A percentile compares a stretch with the other conserved stretches of the same genome.
phyloP scores from a whole-genome alignment of 1,140 invertebrate species.

The Caenorhabditis brenneri region DNA sequence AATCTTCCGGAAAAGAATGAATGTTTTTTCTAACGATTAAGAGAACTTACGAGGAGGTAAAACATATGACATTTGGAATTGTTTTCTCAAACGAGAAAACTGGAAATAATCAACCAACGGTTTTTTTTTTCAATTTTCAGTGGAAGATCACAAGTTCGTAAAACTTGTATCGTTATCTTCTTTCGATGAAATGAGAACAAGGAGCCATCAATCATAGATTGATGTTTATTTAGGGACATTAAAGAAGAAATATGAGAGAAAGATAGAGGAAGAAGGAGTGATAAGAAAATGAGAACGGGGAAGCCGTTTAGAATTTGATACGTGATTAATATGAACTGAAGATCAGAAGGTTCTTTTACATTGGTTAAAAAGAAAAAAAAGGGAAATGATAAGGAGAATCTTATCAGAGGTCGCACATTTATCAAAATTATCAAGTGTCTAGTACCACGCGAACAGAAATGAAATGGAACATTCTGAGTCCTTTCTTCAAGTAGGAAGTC shows the following conservation, averaged over 20 bases:
- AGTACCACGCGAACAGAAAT: neutral
- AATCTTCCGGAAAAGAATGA: too few relatives aligned
- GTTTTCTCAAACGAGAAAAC: too few relatives aligned
- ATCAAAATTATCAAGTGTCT: neutral
- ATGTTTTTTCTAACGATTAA: too few relatives aligned
- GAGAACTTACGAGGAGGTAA: too few relatives aligned
- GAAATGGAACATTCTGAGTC: neutral
- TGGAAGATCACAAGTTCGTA: conserved; percentile 18
- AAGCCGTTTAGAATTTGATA: neutral
- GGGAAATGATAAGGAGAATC: neutral
- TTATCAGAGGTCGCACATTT: neutral
- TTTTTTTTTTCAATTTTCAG: neutral
- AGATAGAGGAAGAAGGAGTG: neutral
- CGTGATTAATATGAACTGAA: neutral
- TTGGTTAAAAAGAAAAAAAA: neutral
- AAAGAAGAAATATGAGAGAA: neutral
- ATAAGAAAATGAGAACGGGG: conserved; percentile 7
- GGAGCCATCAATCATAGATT: conserved; percentile 3
- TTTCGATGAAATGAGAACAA: neutral
- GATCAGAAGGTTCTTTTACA: neutral
- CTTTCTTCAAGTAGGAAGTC: neutral
- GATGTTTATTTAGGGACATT: neutral
- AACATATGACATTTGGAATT: too few relatives aligned
- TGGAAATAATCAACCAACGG: too few relatives aligned
- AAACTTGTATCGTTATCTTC: conserved; percentile 1